Conservation (phyloP, 2,888 invertebrate genomes). For the Cheilosia urbana region DNA sequence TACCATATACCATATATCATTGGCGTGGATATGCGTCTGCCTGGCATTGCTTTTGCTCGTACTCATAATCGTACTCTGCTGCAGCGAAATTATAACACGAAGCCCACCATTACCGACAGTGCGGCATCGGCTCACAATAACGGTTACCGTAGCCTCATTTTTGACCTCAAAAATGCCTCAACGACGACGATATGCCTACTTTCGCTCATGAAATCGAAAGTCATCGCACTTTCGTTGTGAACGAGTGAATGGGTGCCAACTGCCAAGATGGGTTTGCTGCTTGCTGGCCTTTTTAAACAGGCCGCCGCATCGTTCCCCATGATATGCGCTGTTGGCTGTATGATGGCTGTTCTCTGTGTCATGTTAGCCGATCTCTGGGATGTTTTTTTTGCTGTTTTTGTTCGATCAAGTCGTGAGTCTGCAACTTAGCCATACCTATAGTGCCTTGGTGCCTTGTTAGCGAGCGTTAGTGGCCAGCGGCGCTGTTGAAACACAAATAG, state of each 20-base stretch:
- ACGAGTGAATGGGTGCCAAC: constrained; percentile 78
- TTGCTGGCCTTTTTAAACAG: constrained; percentile 73
- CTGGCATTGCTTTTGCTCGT: neutral
- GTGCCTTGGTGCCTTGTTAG: constrained; percentile 17
- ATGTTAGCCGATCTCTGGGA: constrained; percentile 53
- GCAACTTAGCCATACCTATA: constrained; percentile 9
- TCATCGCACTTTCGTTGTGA: constrained; percentile 80
- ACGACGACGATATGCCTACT: constrained; percentile 77
- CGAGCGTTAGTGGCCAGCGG: constrained; percentile 15
- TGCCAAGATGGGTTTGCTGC: constrained; percentile 67
- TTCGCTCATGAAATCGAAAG: constrained; percentile 83
- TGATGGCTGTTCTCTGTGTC: constrained; percentile 9
- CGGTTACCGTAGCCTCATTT: constrained; percentile 63
- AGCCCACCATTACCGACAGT: constrained; percentile 6
- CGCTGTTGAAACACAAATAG: constrained; percentile 1
- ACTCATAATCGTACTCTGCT: neutral
- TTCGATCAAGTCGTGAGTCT: constrained; percentile 30
- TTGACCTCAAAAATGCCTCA: constrained; percentile 71
- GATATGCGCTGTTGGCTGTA: neutral
- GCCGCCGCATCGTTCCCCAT: constrained; percentile 37
- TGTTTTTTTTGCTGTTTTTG: constrained; percentile 16
- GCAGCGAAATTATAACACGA: constrained; percentile 62
- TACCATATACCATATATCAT: constrained; percentile 15
- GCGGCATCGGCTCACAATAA: constrained; percentile 10
- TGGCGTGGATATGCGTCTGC: constrained; percentile 9